phyloP scores from a whole-genome alignment of 53 echinoderm and acorn worm genomes.

The Mesocentrotus franciscanus region DNA sequence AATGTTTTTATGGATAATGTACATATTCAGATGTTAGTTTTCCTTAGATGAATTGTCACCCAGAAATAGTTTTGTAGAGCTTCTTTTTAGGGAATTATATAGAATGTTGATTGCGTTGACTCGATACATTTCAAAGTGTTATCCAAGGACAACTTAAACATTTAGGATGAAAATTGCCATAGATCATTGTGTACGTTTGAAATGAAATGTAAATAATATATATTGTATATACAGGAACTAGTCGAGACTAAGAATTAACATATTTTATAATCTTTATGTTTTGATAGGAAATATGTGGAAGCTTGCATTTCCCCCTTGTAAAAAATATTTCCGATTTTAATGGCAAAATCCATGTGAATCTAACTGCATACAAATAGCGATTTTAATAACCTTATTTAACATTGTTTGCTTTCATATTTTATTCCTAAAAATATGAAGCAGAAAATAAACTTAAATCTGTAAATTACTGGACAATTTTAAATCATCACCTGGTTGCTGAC shows the following conservation, averaged over 20 bases:
- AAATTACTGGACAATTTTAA: not conserved
- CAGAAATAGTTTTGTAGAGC: not conserved
- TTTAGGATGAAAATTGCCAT: not conserved
- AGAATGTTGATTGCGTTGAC: not conserved
- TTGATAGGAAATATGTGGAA: not conserved
- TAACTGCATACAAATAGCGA: too few species aligned
- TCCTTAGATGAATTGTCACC: not conserved
- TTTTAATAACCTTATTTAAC: too few species aligned
- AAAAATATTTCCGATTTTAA: too few species aligned
- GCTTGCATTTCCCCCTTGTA: too few species aligned
- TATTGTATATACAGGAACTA: not conserved
- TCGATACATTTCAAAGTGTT: not conserved
- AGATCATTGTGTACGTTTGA: not conserved
- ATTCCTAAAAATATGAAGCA: too few species aligned
- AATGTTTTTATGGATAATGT: not conserved
- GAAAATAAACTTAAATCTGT: too few species aligned
- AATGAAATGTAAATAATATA: not conserved
- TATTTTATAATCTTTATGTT: not conserved
- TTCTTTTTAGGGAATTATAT: not conserved
- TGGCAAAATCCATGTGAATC: too few species aligned
- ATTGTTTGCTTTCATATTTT: too few species aligned
- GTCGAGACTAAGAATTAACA: not conserved
- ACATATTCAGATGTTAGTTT: not conserved
- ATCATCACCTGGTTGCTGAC: not conserved
- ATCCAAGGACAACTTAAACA: not conserved